phyloP scores from a whole-genome alignment of 2,797 vertebrate genomes.

The Babyrousa celebensis region DNA sequence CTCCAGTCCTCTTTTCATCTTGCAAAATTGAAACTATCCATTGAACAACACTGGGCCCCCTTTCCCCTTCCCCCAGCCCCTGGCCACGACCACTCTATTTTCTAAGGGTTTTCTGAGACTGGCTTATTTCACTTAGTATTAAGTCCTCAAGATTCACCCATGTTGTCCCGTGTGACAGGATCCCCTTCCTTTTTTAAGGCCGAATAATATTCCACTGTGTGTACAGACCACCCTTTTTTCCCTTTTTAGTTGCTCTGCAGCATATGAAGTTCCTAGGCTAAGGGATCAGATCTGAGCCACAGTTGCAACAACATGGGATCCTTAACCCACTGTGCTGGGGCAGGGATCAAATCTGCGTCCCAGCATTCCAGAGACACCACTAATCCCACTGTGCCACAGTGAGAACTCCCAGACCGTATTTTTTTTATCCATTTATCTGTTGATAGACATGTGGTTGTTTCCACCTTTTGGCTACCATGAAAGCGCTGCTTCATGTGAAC shows the following conservation, averaged over 20 bases:
- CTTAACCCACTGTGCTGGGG: too few relatives aligned
- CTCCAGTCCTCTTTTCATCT: background rate
- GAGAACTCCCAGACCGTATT: too few relatives aligned
- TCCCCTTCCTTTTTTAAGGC: conserved; percentile 18
- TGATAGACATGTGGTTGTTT: background rate
- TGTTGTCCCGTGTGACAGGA: background rate
- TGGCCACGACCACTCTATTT: conserved; percentile 8
- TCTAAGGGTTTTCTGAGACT: conserved; percentile 21
- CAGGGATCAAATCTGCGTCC: too few relatives aligned
- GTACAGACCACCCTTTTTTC: background rate
- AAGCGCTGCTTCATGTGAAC: background rate
- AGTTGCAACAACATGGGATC: too few relatives aligned
- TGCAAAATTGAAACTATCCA: conserved; percentile 22
- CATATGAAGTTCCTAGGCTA: too few relatives aligned
- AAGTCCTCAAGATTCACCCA: background rate
- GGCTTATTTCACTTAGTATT: background rate
- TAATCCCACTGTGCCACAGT: too few relatives aligned
- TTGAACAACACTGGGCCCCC: background rate
- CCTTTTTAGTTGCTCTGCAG: too few relatives aligned
- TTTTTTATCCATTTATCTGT: background rate
- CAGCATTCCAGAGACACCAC: too few relatives aligned
- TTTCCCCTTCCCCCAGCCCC: background rate
- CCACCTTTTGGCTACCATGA: background rate
- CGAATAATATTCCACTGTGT: background rate
- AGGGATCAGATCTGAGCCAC: too few relatives aligned